Evolutionary conservation across 2,113 vertebrate species (phyloP).

Genomic region (Xerus inauris): DNA sequence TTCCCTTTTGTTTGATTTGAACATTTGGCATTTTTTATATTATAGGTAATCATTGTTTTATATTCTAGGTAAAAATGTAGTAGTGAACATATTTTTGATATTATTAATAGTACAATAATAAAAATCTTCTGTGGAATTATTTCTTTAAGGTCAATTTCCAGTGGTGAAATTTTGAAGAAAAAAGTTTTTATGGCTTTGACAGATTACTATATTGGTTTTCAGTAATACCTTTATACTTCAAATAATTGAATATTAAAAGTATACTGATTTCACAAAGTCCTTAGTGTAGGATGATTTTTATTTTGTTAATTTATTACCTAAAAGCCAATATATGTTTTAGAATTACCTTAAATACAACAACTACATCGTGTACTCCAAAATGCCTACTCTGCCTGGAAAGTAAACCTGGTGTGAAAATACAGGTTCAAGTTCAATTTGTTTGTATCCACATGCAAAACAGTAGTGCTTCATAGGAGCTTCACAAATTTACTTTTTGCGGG

Average conservation of each 20-base stretch:
- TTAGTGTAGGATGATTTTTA: neutral
- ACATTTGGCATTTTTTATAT: neutral
- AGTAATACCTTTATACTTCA: neutral
- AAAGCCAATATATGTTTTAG: neutral
- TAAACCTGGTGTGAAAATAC: neutral
- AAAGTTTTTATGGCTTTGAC: constrained; percentile 10
- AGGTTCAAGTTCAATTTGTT: neutral
- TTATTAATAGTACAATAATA: neutral
- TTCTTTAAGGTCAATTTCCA: neutral
- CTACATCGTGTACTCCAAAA: neutral
- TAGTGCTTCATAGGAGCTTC: neutral
- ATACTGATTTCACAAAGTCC: neutral
- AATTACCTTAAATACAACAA: neutral
- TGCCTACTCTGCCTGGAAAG: neutral
- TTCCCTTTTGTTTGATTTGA: neutral
- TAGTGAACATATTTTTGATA: neutral
- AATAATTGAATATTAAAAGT: neutral
- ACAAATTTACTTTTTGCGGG: neutral
- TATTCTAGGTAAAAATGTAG: neutral
- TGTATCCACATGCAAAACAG: neutral
- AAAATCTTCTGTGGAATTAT: neutral
- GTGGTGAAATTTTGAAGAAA: constrained; percentile 17
- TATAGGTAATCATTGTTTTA: neutral
- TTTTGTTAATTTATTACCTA: constrained; percentile 15
- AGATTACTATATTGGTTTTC: constrained; percentile 1